Conservation (phyloP, 2,797 vertebrate genomes). For the Amblyopsis hoosieri region DNA sequence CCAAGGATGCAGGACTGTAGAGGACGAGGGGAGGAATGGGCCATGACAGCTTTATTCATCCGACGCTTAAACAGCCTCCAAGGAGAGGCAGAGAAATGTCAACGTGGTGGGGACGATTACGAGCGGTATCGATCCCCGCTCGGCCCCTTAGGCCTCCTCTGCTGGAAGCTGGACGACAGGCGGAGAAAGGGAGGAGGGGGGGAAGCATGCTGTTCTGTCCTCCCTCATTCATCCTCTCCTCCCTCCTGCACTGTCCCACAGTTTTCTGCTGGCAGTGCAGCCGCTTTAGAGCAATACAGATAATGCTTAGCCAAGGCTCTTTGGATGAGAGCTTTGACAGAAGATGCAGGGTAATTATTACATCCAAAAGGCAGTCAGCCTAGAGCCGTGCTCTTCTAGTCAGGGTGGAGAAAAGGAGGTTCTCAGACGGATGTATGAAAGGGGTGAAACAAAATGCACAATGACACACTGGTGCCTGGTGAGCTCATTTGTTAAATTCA, state of each 20-base stretch:
- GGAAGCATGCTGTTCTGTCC: constrained; percentile 24
- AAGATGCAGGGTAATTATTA: background rate
- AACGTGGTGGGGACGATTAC: constrained; percentile 72
- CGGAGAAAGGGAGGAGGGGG: background rate
- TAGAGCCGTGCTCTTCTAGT: background rate
- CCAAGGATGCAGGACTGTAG: constrained; percentile 40
- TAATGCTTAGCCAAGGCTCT: constrained; percentile 60
- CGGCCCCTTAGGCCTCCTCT: constrained; percentile 35
- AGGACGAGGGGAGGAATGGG: constrained; percentile 76
- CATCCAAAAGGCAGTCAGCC: background rate
- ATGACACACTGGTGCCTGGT: constrained; percentile 37
- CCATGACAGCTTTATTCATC: constrained; percentile 94
- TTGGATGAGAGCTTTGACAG: constrained; percentile 15
- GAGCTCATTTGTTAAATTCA: constrained; percentile 49
- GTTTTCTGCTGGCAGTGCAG: constrained; percentile 51
- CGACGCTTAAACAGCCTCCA: constrained; percentile 88
- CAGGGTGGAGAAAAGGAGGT: constrained; percentile 18
- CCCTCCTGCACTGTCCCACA: constrained; percentile 7
- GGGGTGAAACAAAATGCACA: constrained; percentile 2
- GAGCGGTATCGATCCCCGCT: constrained; percentile 69
- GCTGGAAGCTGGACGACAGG: background rate
- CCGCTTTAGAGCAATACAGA: constrained; percentile 60
- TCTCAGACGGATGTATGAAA: background rate
- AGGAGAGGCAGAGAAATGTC: constrained; percentile 80
- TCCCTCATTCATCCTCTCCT: constrained; percentile 33